Evolutionary conservation across 1,140 invertebrate species (phyloP).

Genomic region (Ceratitis capitata): DNA sequence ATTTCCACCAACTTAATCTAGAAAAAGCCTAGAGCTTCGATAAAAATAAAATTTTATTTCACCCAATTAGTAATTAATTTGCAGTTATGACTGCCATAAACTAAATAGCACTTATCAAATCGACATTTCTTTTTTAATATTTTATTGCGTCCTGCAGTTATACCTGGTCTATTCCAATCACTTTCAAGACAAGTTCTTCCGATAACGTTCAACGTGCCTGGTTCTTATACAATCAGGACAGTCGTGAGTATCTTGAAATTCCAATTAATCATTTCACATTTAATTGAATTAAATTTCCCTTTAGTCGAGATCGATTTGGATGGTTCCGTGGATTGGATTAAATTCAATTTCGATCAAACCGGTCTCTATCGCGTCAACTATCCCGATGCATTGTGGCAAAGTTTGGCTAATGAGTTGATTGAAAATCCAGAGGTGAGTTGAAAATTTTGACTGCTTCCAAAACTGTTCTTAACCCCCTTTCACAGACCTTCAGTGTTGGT

Average conservation of each 20-base stretch:
- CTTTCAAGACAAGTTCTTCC: conserved; percentile 70
- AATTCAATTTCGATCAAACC: conserved; percentile 84
- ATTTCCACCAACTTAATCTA: too few species aligned
- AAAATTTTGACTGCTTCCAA: not conserved
- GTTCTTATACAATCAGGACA: conserved; percentile 50
- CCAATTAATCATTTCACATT: not conserved
- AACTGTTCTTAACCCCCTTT: not conserved
- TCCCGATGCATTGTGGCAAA: conserved; percentile 72
- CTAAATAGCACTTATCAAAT: too few species aligned
- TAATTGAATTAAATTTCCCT: not conserved
- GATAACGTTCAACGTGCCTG: conserved; percentile 47
- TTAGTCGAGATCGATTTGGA: conserved; percentile 55
- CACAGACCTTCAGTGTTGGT: conserved; percentile 69
- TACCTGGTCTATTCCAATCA: conserved; percentile 84
- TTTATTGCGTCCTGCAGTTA: too few species aligned
- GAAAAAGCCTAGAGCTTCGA: too few species aligned
- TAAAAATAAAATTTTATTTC: too few species aligned
- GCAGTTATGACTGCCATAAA: too few species aligned
- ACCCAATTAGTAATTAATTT: too few species aligned
- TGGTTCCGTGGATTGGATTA: conserved; percentile 74
- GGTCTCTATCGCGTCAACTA: conserved; percentile 93
- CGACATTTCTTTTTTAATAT: too few species aligned
- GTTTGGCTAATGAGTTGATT: conserved; percentile 70
- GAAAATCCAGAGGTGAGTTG: conserved; percentile 27
- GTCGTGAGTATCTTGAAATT: not conserved